Base-by-base conservation (phyloP, 2,797 vertebrate species). In the Melanotaenia maccullochi region DNA sequence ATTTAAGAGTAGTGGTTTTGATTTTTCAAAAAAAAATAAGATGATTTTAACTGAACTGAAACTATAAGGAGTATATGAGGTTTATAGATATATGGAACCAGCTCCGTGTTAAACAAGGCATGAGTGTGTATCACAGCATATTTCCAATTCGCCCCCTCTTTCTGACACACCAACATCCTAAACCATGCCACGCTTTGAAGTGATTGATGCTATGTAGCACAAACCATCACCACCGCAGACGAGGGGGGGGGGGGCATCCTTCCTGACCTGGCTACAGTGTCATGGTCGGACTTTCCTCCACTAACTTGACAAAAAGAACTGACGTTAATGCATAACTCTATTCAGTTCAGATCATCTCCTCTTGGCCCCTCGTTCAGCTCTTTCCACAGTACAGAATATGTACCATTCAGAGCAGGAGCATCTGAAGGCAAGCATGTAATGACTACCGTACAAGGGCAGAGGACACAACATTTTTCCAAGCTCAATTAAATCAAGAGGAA, bases 201-300 rank as follows among this genome's bases (percentile, higher is more conserved):
- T 92, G 90, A 93, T 90, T 90, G 83, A 87, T 90, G 81, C 38
- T 66, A 74, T 51, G 60, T 73, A 73, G 77, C 82, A 80, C 68
- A 69, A 82, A 86, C 77, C 70, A 76, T 77, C 85, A 78, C 68
- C 74, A 72, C 73, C 47, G 36, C 61, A 71, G 68, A 75, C 38
- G 28, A 14, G 56, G 51, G 16, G 61, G 60, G 79, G 79, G 78
- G 20, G 44, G 76, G 80, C 90, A 92, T 95, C 93, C 92, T 93
- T 95, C 93, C 92, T 91, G 90, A 81, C 83, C 33, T 33, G 51
- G 74, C 80, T 87, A 85, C 75, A 66, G 82, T 87, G 86, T 92
- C 87, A 87, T 68, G 13, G 70, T 74, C 79, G 86, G 89, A 83
- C 81, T 92, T 92, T 93, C 91, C 89, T 90, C 83, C 68, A 61